Conservation (phyloP, 2,113 vertebrate genomes). For the Embiotoca jacksoni region DNA sequence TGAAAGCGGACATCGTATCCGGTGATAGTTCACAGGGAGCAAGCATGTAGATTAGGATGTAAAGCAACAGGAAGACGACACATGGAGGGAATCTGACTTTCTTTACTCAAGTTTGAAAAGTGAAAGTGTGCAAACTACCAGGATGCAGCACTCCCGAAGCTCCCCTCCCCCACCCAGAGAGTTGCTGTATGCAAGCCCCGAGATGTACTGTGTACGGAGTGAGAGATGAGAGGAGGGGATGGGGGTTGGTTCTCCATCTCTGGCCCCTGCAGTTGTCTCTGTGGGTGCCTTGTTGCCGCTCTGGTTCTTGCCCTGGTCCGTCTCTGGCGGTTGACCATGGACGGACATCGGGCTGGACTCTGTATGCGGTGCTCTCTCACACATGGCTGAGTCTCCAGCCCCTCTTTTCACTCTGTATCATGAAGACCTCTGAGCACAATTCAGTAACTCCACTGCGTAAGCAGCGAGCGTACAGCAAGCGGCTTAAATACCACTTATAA, state of each 20-base stretch:
- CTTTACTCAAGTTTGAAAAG: constrained; percentile 48
- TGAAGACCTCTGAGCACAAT: constrained; percentile 42
- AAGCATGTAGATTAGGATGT: constrained; percentile 15
- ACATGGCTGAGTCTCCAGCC: constrained; percentile 64
- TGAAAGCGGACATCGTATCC: constrained; percentile 26
- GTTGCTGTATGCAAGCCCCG: constrained; percentile 39
- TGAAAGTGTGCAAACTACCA: constrained; percentile 39
- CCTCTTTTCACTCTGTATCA: constrained; percentile 44
- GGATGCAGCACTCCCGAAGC: constrained; percentile 6
- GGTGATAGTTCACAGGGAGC: constrained; percentile 30
- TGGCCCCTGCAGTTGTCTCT: constrained; percentile 54
- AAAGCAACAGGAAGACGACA: constrained; percentile 27
- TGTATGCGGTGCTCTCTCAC: constrained; percentile 58
- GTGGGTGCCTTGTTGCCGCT: constrained; percentile 47
- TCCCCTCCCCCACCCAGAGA: constrained; percentile 59
- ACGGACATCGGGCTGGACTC: constrained; percentile 40
- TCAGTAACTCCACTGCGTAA: constrained; percentile 38
- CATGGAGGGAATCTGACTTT: constrained; percentile 5
- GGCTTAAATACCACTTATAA: constrained; percentile 6
- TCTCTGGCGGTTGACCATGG: constrained; percentile 58
- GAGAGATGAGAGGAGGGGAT: constrained; percentile 55
- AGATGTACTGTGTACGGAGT: constrained; percentile 53
- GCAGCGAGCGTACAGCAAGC: constrained; percentile 21
- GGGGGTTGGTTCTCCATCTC: constrained; percentile 58
- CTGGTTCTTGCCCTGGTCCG: constrained; percentile 31